A percentile compares a stretch with the other conserved stretches of the same genome.
phyloP scores from a whole-genome alignment of 2,797 vertebrate genomes.

The Lutjanus campechanus region DNA sequence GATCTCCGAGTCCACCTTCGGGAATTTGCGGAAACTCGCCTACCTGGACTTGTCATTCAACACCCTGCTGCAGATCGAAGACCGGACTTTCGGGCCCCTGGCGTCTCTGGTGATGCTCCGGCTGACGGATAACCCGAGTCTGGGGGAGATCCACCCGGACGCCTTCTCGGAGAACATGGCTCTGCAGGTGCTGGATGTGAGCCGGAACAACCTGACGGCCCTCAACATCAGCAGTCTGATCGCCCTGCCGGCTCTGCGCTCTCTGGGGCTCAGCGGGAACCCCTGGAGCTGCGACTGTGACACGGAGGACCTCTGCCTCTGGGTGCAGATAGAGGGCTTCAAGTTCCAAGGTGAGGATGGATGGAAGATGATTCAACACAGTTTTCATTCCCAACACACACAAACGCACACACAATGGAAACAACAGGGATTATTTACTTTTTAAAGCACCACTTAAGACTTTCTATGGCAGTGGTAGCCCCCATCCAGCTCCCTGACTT shows the following conservation, averaged over 20 bases:
- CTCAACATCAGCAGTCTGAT: constrained; percentile 89
- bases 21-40: constrained; percentile 91
- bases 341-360: constrained; percentile 92
- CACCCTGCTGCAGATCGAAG: constrained; percentile 89
- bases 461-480: not conserved
- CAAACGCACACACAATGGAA: not conserved
- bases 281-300: constrained; percentile 96
- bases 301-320: constrained; percentile 91
- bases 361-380: not conserved
- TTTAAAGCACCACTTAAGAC: not conserved
- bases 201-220: constrained; percentile 89
- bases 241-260: constrained; percentile 87
- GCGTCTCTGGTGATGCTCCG: constrained; percentile 92
- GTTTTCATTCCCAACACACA: not conserved
- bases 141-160: constrained; percentile 88
- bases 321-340: constrained; percentile 89
- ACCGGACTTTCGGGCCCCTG: constrained; percentile 92
- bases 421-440: not conserved
- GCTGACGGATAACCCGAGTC: constrained; percentile 91
- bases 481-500: no score
- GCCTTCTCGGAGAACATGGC: constrained; percentile 93
- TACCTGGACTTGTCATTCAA: constrained; percentile 97
- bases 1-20: constrained; percentile 93
- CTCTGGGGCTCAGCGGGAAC: constrained; percentile 92
- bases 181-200: constrained; percentile 92